Conservation (phyloP, 2,113 vertebrate species). For the Clinocottus analis region DNA sequence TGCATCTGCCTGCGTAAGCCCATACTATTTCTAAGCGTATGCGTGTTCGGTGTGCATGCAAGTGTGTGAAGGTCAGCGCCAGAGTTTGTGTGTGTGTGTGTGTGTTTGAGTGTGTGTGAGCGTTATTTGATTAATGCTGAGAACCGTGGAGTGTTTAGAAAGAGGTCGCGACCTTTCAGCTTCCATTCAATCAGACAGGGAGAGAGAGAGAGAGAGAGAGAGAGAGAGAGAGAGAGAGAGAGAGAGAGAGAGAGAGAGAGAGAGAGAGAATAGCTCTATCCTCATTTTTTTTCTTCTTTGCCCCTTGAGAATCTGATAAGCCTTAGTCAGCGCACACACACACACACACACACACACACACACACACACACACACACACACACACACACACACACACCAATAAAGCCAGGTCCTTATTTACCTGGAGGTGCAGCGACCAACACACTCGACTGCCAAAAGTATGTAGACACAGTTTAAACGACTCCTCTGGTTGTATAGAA, state of each 20-base stretch:
- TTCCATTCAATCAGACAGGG: constrained; percentile 80
- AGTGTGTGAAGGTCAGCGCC: constrained; percentile 74
- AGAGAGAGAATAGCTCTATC: constrained; percentile 66
- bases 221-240: constrained; percentile 55
- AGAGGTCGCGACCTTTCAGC: constrained; percentile 80
- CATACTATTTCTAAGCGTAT: constrained; percentile 47
- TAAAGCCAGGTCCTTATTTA: constrained; percentile 63
- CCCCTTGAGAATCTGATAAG: constrained; percentile 76
- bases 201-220: constrained; percentile 56
- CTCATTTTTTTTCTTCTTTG: constrained; percentile 29
- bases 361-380: constrained; percentile 43
- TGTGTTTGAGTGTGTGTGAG: constrained; percentile 57
- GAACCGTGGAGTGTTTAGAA: constrained; percentile 80
- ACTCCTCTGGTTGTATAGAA: no score
- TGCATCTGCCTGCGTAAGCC: constrained; percentile 63
- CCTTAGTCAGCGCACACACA: constrained; percentile 70
- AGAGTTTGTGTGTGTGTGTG: constrained; percentile 23
- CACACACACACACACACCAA: constrained; percentile 64
- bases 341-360: constrained; percentile 27
- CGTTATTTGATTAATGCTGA: constrained; percentile 82
- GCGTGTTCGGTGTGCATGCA: constrained; percentile 52
- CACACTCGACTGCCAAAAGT: constrained; percentile 12
- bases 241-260: constrained; percentile 52
- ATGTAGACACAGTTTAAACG: not conserved
- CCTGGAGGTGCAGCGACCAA: constrained; percentile 47